Percentiles rank a stretch among this genome's conserved stretches.
Conservation (phyloP, 2,797 vertebrate species). For the Lagocephalus sceleratus region DNA sequence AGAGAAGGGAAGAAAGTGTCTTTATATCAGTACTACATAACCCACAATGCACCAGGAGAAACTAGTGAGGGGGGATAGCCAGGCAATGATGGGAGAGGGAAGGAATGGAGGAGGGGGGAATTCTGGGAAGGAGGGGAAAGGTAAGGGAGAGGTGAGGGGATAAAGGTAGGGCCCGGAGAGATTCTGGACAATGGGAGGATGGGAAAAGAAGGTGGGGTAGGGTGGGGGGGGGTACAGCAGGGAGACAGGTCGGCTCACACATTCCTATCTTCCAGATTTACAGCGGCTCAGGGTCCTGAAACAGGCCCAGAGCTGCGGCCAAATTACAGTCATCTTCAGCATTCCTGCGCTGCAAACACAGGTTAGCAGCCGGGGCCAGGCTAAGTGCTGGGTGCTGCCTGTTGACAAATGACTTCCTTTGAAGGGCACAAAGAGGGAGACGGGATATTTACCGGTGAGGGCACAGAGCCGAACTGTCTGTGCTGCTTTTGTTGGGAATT, state of each 20-base stretch:
- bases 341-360: constrained; percentile 78
- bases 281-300: constrained; percentile 64
- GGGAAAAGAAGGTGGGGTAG: constrained; percentile 31
- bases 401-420: constrained; percentile 83
- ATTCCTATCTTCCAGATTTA: constrained; percentile 76
- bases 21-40: no score
- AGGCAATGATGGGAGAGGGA: constrained; percentile 11
- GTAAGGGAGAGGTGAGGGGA: constrained; percentile 29
- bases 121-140: neutral
- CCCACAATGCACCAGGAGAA: no score
- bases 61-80: no score
- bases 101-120: constrained; percentile 2
- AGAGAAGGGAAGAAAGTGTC: neutral
- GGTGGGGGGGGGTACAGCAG: constrained; percentile 26
- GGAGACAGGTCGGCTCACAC: constrained; percentile 63
- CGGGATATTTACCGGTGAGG: constrained; percentile 51
- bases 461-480: constrained; percentile 47
- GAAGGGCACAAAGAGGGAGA: constrained; percentile 60
- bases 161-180: constrained; percentile 10
- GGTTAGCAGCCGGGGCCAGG: constrained; percentile 63
- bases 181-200: constrained; percentile 13
- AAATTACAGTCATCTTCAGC: constrained; percentile 80
- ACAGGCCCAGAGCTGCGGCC: constrained; percentile 67
- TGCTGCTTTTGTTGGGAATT: constrained; percentile 46
- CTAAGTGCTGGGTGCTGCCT: constrained; percentile 75